phyloP scores from a whole-genome alignment of 2,113 vertebrate species.

The Pantherophis guttatus region DNA sequence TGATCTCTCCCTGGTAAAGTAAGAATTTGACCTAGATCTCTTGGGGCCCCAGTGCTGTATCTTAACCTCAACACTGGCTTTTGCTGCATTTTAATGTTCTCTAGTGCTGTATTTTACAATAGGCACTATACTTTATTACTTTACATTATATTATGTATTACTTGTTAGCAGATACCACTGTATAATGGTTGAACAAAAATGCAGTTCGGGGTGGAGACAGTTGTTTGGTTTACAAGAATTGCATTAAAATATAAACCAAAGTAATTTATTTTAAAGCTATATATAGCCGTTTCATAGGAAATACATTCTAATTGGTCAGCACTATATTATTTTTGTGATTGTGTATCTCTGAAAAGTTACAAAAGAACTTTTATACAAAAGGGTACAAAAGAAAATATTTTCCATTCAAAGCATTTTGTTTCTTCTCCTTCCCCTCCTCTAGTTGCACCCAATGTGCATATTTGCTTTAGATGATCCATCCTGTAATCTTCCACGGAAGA shows the following conservation, averaged over 20 bases:
- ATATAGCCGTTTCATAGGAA: not conserved
- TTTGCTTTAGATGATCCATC: not conserved
- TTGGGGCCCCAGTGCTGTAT: not conserved
- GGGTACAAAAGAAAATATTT: not conserved
- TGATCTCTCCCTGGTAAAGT: not conserved
- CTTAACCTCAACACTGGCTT: not conserved
- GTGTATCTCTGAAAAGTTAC: not conserved
- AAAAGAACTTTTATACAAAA: not conserved
- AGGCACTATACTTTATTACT: not conserved
- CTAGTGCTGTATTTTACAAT: not conserved
- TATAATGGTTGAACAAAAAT: not conserved
- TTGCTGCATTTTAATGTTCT: not conserved
- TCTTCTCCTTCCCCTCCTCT: not conserved
- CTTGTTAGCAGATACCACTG: not conserved
- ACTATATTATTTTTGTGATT: not conserved
- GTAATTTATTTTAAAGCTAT: not conserved
- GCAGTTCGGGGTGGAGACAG: not conserved
- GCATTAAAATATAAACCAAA: not conserved
- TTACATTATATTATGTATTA: not conserved
- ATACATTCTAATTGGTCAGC: not conserved
- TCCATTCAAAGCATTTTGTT: not conserved
- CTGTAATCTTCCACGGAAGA: not conserved
- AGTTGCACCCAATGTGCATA: not conserved
- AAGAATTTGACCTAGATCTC: not conserved
- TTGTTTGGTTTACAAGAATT: not conserved